Base-by-base conservation (phyloP, 1,140 invertebrate genomes). In the Chlorops oryzae region DNA sequence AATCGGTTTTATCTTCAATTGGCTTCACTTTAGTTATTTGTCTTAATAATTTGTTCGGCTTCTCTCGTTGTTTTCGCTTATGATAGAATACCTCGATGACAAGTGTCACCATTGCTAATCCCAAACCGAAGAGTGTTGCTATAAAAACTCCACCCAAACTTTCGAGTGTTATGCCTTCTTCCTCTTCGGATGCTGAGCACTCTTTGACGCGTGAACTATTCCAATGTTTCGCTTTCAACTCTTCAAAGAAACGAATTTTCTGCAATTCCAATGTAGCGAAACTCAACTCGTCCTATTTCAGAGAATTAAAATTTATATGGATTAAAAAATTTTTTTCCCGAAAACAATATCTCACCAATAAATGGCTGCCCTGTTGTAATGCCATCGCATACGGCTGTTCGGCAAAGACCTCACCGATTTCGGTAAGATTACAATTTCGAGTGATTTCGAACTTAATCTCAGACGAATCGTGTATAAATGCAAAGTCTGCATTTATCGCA, bases 111-210 rank as follows among this genome's bases (percentile, higher is more conserved):
- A 92, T 88, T 1, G 88, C 88, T 25, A 92, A 60, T 0, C 82
- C 82, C 4, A 92, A 72, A 0, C 89, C 90, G 61, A 89, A 88
- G 0, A 92, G 72, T 0, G 89, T 92, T 2, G 88, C 88, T 54
- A 92, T 92, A 59, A 92, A 93, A 3, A 93, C 89, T 5, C 89
- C 90, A 54, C 90, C 89, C 56, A 93, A 81, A 75, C 87, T 90
- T 56, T 91, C 87, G 3, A 93, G 67, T 0, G 88, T 90, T 21
- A 93, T 92, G 27, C 90, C 89, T 69, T 92, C 89, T 44, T 84
- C 86, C 54, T 92, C 88, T 46, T 89, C 86, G 3, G 80, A 78
- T 55, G 83, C 80, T 0, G 82, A 77, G 63, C 88, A 92, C 7
- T 77, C 70, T 0, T 80, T 79, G 52, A 80, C 78, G 0, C 79